These are phyloP conservation scores for Spicauda simplicius DNA, from an alignment of 2,888 invertebrate species.

Conservation along the genomic window DNA sequence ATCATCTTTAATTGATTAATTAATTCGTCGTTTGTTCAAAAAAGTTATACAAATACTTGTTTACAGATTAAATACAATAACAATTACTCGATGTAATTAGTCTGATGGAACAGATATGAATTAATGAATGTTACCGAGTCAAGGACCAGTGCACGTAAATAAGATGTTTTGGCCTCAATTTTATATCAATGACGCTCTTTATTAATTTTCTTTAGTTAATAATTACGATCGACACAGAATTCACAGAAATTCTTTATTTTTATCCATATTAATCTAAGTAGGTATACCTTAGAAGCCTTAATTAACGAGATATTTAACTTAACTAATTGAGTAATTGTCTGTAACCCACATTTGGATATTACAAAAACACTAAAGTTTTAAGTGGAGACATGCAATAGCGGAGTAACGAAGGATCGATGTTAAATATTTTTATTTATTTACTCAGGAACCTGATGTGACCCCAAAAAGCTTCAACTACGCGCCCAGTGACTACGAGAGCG, in stretches of 20 bases:
- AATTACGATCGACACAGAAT: constrained; percentile 32
- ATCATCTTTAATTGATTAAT: too few species aligned
- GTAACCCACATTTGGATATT: too few species aligned
- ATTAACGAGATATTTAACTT: too few species aligned
- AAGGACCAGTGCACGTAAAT: constrained; percentile 36
- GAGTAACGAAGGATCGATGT: neutral
- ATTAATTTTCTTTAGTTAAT: constrained; percentile 12
- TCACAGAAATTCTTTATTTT: neutral
- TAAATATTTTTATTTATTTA: neutral
- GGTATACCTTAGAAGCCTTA: too few species aligned
- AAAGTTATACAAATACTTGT: neutral
- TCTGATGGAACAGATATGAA: neutral
- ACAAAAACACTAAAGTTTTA: too few species aligned
- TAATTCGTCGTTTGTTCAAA: neutral
- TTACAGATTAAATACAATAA: constrained; percentile 2
- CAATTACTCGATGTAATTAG: neutral
- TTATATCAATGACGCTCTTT: constrained; percentile 34
- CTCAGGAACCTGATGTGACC: constrained; percentile 68
- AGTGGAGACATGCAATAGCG: too few species aligned
- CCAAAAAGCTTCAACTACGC: constrained; percentile 61
- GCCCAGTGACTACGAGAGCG: constrained; percentile 77
- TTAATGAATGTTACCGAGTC: constrained; percentile 34
- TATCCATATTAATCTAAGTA: neutral
- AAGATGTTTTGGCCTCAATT: constrained; percentile 42
- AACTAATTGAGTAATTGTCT: too few species aligned